Conservation (phyloP, 2,113 vertebrate genomes). For the Thunnus maccoyii region DNA sequence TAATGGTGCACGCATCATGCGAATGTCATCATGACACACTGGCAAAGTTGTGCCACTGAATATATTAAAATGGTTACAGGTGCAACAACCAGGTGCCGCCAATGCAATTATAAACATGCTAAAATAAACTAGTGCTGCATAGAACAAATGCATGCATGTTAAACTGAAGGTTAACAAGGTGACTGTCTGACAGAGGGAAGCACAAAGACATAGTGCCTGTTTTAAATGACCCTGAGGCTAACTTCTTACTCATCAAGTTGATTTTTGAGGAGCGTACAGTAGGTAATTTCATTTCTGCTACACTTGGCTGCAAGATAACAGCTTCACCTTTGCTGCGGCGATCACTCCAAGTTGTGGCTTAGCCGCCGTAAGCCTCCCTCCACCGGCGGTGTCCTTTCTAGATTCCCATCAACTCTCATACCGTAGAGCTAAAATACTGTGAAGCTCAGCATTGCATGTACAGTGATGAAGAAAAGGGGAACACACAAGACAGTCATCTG, state of each 20-base stretch:
- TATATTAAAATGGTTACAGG: constrained; percentile 52
- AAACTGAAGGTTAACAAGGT: constrained; percentile 41
- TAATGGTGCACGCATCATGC: constrained; percentile 42
- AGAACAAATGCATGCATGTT: constrained; percentile 29
- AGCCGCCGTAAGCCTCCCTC: constrained; percentile 69
- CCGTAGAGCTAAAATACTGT: constrained; percentile 51
- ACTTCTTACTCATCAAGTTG: constrained; percentile 67
- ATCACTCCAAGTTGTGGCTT: constrained; percentile 68
- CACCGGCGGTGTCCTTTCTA: constrained; percentile 57
- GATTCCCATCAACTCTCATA: constrained; percentile 69
- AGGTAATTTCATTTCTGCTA: constrained; percentile 68
- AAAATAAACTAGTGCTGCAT: neutral
- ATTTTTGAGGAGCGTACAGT: constrained; percentile 58
- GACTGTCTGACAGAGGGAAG: neutral
- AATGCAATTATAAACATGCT: constrained; percentile 38
- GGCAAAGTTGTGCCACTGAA: constrained; percentile 54
- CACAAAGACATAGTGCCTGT: constrained; percentile 14
- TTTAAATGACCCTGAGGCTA: constrained; percentile 42
- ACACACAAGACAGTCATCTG: constrained; percentile 24
- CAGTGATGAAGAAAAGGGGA: neutral
- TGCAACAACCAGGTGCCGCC: constrained; percentile 40
- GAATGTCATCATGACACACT: constrained; percentile 50
- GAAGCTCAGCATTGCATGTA: constrained; percentile 54
- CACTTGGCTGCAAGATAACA: constrained; percentile 73
- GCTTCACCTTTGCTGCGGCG: constrained; percentile 60